phyloP scores from a whole-genome alignment of 2,888 invertebrate species.

The Drosophila mercatorum region DNA sequence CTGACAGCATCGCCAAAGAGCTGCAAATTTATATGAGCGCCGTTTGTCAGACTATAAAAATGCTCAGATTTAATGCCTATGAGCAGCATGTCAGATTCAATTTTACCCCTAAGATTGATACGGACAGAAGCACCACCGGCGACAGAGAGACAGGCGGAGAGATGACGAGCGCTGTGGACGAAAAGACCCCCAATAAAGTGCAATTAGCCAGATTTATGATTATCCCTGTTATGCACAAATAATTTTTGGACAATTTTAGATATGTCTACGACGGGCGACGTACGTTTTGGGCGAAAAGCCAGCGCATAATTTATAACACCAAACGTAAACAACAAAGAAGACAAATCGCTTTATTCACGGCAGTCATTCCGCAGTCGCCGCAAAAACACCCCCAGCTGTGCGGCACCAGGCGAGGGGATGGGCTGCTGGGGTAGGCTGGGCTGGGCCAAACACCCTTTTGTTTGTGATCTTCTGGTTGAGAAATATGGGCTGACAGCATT shows the following conservation, averaged over 20 bases:
- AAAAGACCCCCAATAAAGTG: conserved; percentile 73
- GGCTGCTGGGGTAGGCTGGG: conserved; percentile 6
- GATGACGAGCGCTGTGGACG: not conserved
- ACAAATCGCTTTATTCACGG: conserved; percentile 81
- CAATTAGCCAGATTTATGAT: conserved; percentile 84
- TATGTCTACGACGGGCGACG: conserved; percentile 48
- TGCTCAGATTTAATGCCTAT: conserved; percentile 71
- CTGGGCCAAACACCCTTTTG: conserved; percentile 55
- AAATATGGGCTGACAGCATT: conserved; percentile 60
- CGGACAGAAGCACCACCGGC: conserved; percentile 23
- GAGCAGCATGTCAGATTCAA: conserved; percentile 80
- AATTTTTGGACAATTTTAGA: conserved; percentile 82
- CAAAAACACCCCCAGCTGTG: conserved; percentile 60
- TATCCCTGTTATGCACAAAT: conserved; percentile 83
- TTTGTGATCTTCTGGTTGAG: conserved; percentile 47
- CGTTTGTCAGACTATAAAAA: conserved; percentile 55
- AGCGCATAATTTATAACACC: conserved; percentile 76
- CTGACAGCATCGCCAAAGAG: conserved; percentile 61
- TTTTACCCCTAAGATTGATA: conserved; percentile 67
- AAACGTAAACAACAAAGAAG: conserved; percentile 77
- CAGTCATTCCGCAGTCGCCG: conserved; percentile 58
- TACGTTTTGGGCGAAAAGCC: conserved; percentile 45
- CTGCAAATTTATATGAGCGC: conserved; percentile 65
- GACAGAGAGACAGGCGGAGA: not conserved
- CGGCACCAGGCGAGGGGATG: conserved; percentile 4